Conservation (phyloP, 64 coral and sea anemone genomes). For the Astreopora myriophthalma region DNA sequence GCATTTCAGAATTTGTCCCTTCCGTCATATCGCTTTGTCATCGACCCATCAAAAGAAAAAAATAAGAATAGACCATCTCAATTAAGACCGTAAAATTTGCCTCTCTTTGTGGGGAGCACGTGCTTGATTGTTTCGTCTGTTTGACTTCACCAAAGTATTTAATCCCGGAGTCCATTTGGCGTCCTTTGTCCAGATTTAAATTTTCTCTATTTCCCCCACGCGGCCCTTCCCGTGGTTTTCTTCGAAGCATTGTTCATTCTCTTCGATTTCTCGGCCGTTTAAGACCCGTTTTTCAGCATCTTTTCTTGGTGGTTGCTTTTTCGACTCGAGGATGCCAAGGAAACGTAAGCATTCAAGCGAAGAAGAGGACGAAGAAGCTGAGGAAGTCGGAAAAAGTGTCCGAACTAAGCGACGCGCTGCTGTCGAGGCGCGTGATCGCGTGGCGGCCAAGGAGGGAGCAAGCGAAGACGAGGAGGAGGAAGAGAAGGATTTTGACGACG, state of each 20-base stretch:
- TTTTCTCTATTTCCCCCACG: conserved; percentile 25
- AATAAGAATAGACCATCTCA: neutral
- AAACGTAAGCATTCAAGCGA: conserved; percentile 94
- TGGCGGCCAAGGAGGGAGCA: conserved; percentile 68
- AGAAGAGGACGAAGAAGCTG: conserved; percentile 76
- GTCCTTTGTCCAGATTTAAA: conserved; percentile 39
- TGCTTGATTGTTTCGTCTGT: conserved; percentile 7
- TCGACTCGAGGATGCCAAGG: conserved; percentile 54
- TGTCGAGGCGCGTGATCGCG: conserved; percentile 78
- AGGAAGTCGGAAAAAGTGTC: conserved; percentile 77
- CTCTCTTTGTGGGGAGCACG: conserved; percentile 17
- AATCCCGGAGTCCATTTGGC: conserved; percentile 51
- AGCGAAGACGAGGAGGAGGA: conserved; percentile 66
- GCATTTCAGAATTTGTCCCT: no score
- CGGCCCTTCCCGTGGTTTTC: neutral
- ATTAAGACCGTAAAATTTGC: neutral
- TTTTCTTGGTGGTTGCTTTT: neutral
- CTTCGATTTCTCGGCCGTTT: conserved; percentile 23
- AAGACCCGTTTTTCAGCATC: neutral
- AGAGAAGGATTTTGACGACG: conserved; percentile 76
- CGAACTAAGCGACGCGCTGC: conserved; percentile 79
- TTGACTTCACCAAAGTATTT: neutral
- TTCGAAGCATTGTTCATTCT: conserved; percentile 2
- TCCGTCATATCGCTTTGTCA: no score
- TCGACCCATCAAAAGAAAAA: neutral